phyloP scores from a whole-genome alignment of 1,140 invertebrate genomes.

The Drosophila littoralis region DNA sequence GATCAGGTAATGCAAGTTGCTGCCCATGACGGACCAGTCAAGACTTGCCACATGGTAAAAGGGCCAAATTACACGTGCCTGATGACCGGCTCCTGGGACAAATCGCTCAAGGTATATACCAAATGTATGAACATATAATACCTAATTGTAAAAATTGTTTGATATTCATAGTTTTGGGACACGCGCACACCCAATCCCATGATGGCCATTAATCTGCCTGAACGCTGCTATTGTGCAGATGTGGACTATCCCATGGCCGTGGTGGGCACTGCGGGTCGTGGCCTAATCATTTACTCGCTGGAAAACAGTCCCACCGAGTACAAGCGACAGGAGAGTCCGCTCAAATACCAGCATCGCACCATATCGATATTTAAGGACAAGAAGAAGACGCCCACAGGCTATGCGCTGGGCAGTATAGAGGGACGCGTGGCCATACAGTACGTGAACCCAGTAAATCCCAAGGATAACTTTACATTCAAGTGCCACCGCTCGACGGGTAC shows the following conservation, averaged over 20 bases:
- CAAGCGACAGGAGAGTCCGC: constrained; percentile 96
- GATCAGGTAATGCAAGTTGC: constrained; percentile 98
- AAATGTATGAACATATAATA: not conserved
- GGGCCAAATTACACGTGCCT: constrained; percentile 97
- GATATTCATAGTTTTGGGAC: constrained; percentile 95
- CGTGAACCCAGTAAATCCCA: constrained; percentile 95
- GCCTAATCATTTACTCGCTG: constrained; percentile 96
- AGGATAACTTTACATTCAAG: constrained; percentile 99
- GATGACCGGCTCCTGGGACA: constrained; percentile 99
- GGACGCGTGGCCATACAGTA: constrained; percentile 98
- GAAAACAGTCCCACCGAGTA: constrained; percentile 97
- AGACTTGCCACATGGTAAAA: constrained; percentile 99
- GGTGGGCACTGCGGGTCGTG: constrained; percentile 95
- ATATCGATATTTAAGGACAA: constrained; percentile 97
- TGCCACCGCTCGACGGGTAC: constrained; percentile 97
- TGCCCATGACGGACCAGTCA: constrained; percentile 97
- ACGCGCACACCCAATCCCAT: constrained; percentile 95
- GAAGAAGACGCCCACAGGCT: constrained; percentile 89
- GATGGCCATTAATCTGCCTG: constrained; percentile 94
- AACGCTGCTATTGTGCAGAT: constrained; percentile 98
- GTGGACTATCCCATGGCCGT: constrained; percentile 99
- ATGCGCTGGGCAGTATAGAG: constrained; percentile 97
- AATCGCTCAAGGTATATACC: constrained; percentile 93
- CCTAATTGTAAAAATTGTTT: not conserved
- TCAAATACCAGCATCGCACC: constrained; percentile 98